phyloP scores from a whole-genome alignment of 2,113 vertebrate species.

The Podarcis muralis region DNA sequence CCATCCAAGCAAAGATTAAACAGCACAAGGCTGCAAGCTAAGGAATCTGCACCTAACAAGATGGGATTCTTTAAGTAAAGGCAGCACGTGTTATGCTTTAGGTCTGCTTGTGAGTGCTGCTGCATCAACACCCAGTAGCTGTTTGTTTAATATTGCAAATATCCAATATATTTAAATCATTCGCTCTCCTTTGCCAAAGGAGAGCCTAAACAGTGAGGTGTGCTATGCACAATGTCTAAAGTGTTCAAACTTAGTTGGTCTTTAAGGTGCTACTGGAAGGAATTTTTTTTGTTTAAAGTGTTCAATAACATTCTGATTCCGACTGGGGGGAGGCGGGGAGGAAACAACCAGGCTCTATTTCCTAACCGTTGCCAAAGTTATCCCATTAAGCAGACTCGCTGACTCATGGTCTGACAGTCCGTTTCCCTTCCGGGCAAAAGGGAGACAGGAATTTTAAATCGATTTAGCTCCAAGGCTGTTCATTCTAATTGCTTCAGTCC shows the following conservation, averaged over 20 bases:
- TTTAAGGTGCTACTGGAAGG: too few relatives aligned
- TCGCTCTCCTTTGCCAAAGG: not conserved
- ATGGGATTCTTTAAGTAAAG: not conserved
- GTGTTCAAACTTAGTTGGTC: too few relatives aligned
- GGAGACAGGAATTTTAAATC: slow-evolving; percentile 24
- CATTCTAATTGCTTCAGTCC: not conserved
- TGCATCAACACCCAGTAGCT: not conserved
- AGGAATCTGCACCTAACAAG: not conserved
- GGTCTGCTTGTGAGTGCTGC: not conserved
- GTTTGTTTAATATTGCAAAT: not conserved
- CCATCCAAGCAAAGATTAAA: not conserved
- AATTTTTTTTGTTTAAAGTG: not conserved
- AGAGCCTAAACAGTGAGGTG: not conserved
- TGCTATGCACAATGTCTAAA: not conserved
- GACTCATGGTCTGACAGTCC: not conserved
- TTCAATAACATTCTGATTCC: accelerated
- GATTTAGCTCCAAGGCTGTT: not conserved
- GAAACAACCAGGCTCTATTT: not conserved
- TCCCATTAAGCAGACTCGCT: accelerated
- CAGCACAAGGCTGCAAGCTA: not conserved
- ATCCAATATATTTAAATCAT: not conserved
- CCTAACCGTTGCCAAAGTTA: not conserved
- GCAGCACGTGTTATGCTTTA: not conserved
- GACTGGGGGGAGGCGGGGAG: not conserved
- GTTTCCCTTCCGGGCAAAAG: accelerated